Percentiles rank a stretch among this genome's conserved stretches.
These are phyloP conservation scores for Drosophila limbata DNA, from an alignment of 2,888 invertebrate species.

Conservation along the genomic window DNA sequence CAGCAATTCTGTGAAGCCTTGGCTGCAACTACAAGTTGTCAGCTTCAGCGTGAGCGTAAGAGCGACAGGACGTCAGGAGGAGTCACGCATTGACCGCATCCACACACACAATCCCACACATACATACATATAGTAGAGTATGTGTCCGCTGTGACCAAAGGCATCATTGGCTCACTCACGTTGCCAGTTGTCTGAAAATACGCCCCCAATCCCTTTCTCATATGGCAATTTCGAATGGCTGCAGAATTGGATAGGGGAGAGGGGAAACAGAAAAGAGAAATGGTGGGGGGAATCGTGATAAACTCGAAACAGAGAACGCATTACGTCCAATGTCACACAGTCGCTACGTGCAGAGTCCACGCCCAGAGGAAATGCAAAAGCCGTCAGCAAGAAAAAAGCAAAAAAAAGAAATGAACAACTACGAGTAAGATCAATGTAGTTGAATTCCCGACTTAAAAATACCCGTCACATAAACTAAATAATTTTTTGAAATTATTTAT, in stretches of 20 bases:
- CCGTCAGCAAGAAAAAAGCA: constrained; percentile 45
- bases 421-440: background rate
- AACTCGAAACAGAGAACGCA: constrained; percentile 62
- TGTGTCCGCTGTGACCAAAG: constrained; percentile 32
- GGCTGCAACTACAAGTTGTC: constrained; percentile 36
- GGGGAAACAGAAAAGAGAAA: background rate
- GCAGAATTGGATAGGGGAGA: background rate
- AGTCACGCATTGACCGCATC: constrained; percentile 37
- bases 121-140: background rate
- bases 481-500: background rate
- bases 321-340: constrained; percentile 52
- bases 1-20: background rate
- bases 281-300: constrained; percentile 37
- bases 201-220: constrained; percentile 8
- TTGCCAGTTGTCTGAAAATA: constrained; percentile 38
- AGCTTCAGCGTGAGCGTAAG: constrained; percentile 15
- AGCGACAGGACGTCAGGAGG: background rate
- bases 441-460: background rate
- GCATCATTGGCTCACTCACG: constrained; percentile 50
- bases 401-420: background rate
- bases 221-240: constrained; percentile 52
- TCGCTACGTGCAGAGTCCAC: constrained; percentile 60
- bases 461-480: background rate
- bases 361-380: constrained; percentile 46
- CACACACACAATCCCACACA: background rate